Conservation (phyloP, 2,888 invertebrate genomes). For the Leucoptera coffeella region DNA sequence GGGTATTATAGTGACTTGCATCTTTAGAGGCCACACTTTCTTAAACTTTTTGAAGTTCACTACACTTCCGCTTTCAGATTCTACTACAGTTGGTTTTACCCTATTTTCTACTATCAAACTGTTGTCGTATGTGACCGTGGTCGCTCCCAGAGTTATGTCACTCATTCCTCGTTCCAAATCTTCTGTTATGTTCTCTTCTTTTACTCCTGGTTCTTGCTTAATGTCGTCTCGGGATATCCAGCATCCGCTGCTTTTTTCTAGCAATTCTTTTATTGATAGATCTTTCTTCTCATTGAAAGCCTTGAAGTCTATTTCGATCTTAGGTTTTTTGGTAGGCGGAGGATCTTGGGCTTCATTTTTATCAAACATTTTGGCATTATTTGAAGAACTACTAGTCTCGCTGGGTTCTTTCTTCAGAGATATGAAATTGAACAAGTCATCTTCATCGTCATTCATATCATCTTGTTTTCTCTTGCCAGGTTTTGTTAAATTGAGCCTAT, state of each 20-base stretch:
- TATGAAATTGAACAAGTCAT: constrained; percentile 35
- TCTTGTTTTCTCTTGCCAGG: constrained; percentile 16
- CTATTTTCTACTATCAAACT: constrained; percentile 23
- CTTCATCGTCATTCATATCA: constrained; percentile 18
- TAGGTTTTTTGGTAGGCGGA: too few relatives aligned
- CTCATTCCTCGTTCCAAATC: constrained; percentile 23
- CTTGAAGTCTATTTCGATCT: constrained; percentile 18
- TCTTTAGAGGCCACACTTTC: constrained; percentile 39
- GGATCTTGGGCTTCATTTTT: too few relatives aligned
- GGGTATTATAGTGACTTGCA: constrained; percentile 19
- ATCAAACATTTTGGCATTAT: too few relatives aligned
- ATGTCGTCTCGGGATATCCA: constrained; percentile 9
- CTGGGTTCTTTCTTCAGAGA: constrained; percentile 1
- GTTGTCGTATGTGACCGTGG: neutral
- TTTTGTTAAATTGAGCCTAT: constrained; percentile 13
- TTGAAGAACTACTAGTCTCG: too few relatives aligned
- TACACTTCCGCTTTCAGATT: constrained; percentile 10
- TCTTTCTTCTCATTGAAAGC: constrained; percentile 11
- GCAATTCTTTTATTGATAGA: constrained; percentile 5
- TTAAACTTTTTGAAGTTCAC: constrained; percentile 42
- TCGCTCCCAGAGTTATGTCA: neutral
- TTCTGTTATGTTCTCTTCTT: constrained; percentile 17
- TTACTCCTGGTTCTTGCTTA: constrained; percentile 11
- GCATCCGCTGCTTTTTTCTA: constrained; percentile 14
- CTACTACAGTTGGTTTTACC: constrained; percentile 14